These are phyloP conservation scores for Myanophis thanlyinensis DNA, from an alignment of 2,113 vertebrate genomes.

Conservation along the genomic window DNA sequence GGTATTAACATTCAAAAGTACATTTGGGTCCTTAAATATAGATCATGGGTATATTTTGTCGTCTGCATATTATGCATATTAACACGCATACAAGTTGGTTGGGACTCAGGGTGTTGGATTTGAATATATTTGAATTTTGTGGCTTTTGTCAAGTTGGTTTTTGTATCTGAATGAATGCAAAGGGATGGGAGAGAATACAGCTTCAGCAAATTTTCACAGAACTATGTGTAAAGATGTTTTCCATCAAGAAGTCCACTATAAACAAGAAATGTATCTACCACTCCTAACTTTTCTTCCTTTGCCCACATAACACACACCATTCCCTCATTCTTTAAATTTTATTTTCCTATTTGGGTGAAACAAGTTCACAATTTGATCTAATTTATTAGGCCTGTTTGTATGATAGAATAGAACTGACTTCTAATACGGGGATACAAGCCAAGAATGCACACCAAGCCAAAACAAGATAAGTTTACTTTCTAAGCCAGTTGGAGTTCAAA, in stretches of 20 bases:
- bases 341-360: not conserved
- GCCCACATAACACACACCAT: not conserved
- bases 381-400: not conserved
- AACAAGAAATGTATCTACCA: not conserved
- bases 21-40: not conserved
- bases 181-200: not conserved
- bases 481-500: not conserved
- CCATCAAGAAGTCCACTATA: not conserved
- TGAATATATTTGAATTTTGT: not conserved
- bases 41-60: not conserved
- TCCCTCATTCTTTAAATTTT: not conserved
- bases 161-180: not conserved
- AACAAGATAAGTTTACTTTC: not conserved
- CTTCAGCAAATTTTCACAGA: not conserved
- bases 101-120: not conserved
- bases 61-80: not conserved
- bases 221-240: not conserved
- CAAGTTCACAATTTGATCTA: not conserved
- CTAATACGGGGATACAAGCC: too few relatives aligned
- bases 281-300: not conserved
- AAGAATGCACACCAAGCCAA: not conserved
- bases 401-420: not conserved
- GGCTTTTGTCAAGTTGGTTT: not conserved
- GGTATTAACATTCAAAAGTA: not conserved
- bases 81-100: not conserved